Conservation (phyloP, 2,113 vertebrate genomes). For the Acanthisitta chloris region DNA sequence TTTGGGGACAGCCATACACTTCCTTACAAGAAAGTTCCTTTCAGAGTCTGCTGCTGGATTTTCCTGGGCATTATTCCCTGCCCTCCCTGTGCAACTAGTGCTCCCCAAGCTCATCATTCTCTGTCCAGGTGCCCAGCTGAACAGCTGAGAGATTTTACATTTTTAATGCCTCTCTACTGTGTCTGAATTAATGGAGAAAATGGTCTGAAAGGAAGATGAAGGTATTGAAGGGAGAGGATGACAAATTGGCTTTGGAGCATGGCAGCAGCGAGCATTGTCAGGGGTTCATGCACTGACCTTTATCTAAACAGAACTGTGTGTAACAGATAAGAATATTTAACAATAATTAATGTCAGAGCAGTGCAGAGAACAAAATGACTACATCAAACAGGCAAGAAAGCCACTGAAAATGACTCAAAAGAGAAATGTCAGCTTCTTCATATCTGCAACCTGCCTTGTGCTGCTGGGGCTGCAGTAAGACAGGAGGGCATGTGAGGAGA, state of each 20-base stretch:
- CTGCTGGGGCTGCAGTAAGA: conserved; percentile 15
- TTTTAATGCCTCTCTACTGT: conserved; percentile 24
- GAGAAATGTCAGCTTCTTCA: conserved; percentile 64
- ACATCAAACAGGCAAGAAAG: conserved; percentile 36
- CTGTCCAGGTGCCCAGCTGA: not conserved
- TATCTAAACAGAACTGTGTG: conserved; percentile 60
- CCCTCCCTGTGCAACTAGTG: not conserved
- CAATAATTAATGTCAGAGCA: conserved; percentile 70
- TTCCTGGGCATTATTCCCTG: not conserved
- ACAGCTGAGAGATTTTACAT: conserved; percentile 26
- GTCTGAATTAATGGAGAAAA: conserved; percentile 44
- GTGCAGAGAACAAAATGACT: not conserved
- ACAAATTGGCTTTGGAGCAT: conserved; percentile 43
- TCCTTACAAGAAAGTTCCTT: no score
- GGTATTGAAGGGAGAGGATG: conserved; percentile 11
- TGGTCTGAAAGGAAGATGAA: not conserved
- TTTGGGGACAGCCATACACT: not conserved
- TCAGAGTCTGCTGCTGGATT: not conserved
- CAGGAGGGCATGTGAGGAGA: not conserved
- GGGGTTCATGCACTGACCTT: conserved; percentile 56
- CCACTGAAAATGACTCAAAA: conserved; percentile 56
- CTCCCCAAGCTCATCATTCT: not conserved
- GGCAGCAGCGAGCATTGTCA: conserved; percentile 9
- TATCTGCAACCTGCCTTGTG: conserved; percentile 24
- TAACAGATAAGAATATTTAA: conserved; percentile 73